Base-by-base conservation (phyloP, 1,140 invertebrate genomes). In the Drosophila lacteicornis region DNA sequence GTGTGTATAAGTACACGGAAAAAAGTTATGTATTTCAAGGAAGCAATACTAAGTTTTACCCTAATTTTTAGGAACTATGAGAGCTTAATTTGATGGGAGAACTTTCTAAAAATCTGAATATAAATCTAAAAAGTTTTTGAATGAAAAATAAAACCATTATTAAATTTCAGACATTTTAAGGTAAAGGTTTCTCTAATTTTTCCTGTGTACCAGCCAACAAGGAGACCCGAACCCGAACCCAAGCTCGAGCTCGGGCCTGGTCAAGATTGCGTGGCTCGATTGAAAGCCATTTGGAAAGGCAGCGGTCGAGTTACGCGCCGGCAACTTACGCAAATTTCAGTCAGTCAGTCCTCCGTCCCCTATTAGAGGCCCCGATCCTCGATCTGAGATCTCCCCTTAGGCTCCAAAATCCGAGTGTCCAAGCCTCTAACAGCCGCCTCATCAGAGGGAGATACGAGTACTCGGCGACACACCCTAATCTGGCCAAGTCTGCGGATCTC, bases 271-370 rank as follows among this genome's bases (percentile, higher is more conserved):
- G 74, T 74, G 76, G 77, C 56, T 49, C 74, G 85, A 84, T 88
- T 88, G 81, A 55, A 76, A 79, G 82, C 75, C 75, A 87, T 86
- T 85, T 86, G 82, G 83, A 86, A 86, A 86, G 82, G 82, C 83
- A 78, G 74, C 82, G 70, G 59, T 75, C 78, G 82, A 69, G 79
- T 84, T 80, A 73, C 76, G 71, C 78, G 77, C 67, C 74, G 66
- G 75, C 61, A 78, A 70, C 84, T 87, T 87, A 87, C 84, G 84
- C 84, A 88, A 88, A 88, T 88, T 90, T 67, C 79, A 49, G 67
- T 27, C 70, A 36, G 63, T 67, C 70, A 36, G 63, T 67, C 46
- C 68, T 73, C 46, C 45, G 33, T 55, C 40, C 8, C 68, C 76
- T 77, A 40, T 11, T 22, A 60, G 22, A 19, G n/a, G 15, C 51